Conservation (phyloP, 2,888 invertebrate species). For the Drosophila lacicola region DNA sequence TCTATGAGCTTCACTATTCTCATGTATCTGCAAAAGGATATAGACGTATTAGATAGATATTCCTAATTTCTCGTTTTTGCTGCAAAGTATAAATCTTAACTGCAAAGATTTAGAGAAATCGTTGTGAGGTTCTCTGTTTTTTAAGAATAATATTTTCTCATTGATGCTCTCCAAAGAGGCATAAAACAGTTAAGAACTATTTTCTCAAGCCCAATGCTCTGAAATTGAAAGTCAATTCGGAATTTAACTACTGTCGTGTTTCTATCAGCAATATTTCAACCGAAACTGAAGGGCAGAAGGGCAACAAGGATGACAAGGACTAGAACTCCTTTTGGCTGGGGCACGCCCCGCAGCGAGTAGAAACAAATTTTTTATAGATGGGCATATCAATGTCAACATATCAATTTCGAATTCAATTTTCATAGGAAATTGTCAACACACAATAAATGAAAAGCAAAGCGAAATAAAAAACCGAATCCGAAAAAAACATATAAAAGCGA, state of each 20-base stretch:
- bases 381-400: constrained; percentile 69
- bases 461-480: constrained; percentile 14
- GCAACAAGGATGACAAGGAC: background rate
- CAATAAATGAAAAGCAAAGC: constrained; percentile 15
- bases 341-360: constrained; percentile 33
- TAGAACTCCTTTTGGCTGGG: constrained; percentile 15
- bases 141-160: too few relatives aligned
- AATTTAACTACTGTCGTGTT: constrained; percentile 5
- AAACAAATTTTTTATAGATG: constrained; percentile 38
- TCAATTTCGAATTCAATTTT: constrained; percentile 66
- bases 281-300: constrained; percentile 23
- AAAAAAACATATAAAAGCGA: constrained; percentile 57
- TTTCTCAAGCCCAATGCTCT: background rate
- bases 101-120: too few relatives aligned
- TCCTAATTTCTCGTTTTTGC: too few relatives aligned
- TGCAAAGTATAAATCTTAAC: too few relatives aligned
- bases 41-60: too few relatives aligned
- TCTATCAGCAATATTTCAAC: constrained; percentile 22
- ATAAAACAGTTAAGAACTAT: constrained; percentile 24
- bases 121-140: too few relatives aligned
- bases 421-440: constrained; percentile 67
- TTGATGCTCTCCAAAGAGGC: background rate
- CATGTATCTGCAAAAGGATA: too few relatives aligned
- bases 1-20: too few relatives aligned
- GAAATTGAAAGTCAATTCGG: background rate